A percentile compares a stretch with the other conserved stretches of the same genome.
Conservation (phyloP, 64 coral and sea anemone species). For the Cladopsammia gracilis region DNA sequence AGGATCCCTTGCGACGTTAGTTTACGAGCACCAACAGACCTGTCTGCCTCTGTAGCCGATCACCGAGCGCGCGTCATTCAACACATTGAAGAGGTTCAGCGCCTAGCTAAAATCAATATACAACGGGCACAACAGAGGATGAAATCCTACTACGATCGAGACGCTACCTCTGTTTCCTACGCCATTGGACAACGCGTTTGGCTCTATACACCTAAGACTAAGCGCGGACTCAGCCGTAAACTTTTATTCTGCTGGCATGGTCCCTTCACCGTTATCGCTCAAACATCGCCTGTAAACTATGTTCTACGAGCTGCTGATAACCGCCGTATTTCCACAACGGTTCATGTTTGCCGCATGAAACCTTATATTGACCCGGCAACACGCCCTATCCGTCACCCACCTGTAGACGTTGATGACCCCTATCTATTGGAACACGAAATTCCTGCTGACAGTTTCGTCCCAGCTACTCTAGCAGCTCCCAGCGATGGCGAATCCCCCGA, state of each 20-base stretch:
- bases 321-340: not conserved
- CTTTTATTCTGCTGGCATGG: conserved; percentile 40
- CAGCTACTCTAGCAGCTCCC: not conserved
- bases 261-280: conserved; percentile 1
- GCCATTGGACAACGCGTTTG: conserved; percentile 40
- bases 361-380: conserved; percentile 27
- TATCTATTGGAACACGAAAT: not conserved
- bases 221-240: conserved; percentile 37
- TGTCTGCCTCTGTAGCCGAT: not conserved
- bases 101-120: not conserved
- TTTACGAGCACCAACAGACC: not conserved
- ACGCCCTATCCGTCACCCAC: not conserved
- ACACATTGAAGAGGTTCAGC: conserved; percentile 14
- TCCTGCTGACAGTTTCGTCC: not conserved
- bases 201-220: conserved; percentile 49
- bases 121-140: conserved; percentile 57
- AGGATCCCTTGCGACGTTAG: not conserved
- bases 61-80: conserved; percentile 1
- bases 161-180: not conserved
- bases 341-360: conserved; percentile 61
- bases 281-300: conserved; percentile 19
- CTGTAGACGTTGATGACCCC: not conserved
- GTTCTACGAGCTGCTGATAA: conserved; percentile 44
- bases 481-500: not conserved
- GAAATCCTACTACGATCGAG: conserved; percentile 29